A percentile compares a stretch with the other conserved stretches of the same genome.
Evolutionary conservation across 2,113 vertebrate species (phyloP).

Genomic region (Hippolais icterina): DNA sequence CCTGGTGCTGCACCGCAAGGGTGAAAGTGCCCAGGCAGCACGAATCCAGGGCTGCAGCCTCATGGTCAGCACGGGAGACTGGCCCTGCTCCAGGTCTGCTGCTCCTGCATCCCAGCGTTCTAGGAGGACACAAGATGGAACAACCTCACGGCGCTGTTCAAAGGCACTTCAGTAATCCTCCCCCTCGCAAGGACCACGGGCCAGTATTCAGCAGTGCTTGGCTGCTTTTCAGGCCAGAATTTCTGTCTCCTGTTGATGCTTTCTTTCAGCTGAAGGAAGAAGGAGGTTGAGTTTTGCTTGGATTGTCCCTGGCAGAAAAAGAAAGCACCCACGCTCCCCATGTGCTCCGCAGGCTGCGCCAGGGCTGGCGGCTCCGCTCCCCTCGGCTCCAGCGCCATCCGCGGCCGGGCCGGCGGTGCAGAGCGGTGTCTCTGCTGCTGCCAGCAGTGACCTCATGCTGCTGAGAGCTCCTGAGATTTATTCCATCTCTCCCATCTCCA

Average conservation of each 20-base stretch:
- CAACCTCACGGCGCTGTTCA: neutral
- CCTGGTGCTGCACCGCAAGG: fast-evolving
- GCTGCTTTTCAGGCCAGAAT: constrained; percentile 29
- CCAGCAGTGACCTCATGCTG: neutral
- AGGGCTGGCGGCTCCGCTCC: neutral
- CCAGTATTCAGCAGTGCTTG: neutral
- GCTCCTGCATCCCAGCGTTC: neutral
- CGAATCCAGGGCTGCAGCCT: neutral
- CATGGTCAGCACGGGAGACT: fast-evolving
- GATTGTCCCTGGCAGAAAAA: constrained; percentile 53
- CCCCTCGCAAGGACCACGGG: neutral
- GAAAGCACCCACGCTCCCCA: neutral
- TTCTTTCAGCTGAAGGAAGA: constrained; percentile 46
- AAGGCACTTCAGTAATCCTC: neutral
- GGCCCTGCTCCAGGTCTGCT: neutral
- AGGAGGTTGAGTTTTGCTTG: constrained; percentile 36
- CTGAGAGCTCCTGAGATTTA: neutral
- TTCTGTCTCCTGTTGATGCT: constrained; percentile 18
- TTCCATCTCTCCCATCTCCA: neutral
- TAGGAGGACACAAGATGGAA: neutral
- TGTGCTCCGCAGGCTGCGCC: constrained; percentile 37
- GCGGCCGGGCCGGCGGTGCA: neutral
- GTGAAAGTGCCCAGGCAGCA: neutral
- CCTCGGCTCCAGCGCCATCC: neutral
- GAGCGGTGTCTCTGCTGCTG: neutral